A percentile compares a stretch with the other conserved stretches of the same genome.
Conservation (phyloP, 2,113 vertebrate species). For the Centropus bengalensis region DNA sequence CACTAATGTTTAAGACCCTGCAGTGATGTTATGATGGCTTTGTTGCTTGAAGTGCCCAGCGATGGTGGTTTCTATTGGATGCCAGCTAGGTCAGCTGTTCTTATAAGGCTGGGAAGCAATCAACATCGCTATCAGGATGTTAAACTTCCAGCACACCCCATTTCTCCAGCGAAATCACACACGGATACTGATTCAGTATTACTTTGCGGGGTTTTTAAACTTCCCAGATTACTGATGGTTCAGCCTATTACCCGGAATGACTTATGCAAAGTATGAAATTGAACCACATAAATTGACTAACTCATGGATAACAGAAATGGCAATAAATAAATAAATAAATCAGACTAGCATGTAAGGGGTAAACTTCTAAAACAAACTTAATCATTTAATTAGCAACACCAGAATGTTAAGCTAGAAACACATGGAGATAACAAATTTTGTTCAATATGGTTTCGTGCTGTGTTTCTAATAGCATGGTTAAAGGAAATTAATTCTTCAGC, state of each 20-base stretch:
- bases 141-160: neutral
- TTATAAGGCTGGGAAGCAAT: neutral
- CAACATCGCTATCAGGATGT: neutral
- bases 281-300: neutral
- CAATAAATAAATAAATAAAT: neutral
- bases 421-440: neutral
- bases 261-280: neutral
- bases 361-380: neutral
- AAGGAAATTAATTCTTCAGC: neutral
- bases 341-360: neutral
- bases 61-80: neutral
- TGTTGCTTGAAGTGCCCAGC: neutral
- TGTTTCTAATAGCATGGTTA: neutral
- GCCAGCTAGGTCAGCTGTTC: neutral
- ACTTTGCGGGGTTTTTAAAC: neutral
- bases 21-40: neutral
- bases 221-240: neutral
- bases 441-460: neutral
- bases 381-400: neutral
- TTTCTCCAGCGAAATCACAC: neutral
- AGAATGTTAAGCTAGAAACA: neutral
- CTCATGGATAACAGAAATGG: neutral
- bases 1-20: neutral
- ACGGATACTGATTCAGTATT: neutral
- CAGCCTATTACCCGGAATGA: neutral